Percentiles rank a stretch among this genome's conserved stretches.
Conservation (phyloP, 1,140 invertebrate species). For the Brachionus manjavacas region DNA sequence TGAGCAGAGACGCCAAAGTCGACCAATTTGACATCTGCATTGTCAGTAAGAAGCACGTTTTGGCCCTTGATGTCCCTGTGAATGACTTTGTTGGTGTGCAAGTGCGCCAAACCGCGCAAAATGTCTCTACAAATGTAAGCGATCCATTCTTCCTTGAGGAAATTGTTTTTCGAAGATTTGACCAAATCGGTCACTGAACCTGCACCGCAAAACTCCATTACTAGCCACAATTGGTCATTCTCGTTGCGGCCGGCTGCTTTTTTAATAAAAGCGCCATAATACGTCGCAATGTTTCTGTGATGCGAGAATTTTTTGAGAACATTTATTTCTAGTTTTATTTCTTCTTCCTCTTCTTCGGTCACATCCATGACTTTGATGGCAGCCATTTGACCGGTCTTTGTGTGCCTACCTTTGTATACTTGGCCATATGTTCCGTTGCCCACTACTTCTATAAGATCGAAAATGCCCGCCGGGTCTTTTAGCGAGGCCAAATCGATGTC, state of each 20-base stretch:
- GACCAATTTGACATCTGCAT: conserved; percentile 97
- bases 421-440: conserved; percentile 99
- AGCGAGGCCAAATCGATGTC: conserved; percentile 45
- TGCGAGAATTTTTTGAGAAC: conserved; percentile 97
- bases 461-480: conserved; percentile 97
- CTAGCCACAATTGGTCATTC: conserved; percentile 90
- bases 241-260: conserved; percentile 89
- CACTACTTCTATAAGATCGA: conserved; percentile 98
- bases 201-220: conserved; percentile 99
- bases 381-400: conserved; percentile 95
- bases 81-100: conserved; percentile 98
- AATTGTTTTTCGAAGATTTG: conserved; percentile 76
- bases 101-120: conserved; percentile 81
- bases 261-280: conserved; percentile 99
- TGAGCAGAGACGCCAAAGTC: conserved; percentile 99
- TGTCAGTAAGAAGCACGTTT: conserved; percentile 97
- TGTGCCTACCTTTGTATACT: conserved; percentile 99
- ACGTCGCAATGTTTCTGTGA: conserved; percentile 98
- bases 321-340: conserved; percentile 99
- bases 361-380: conserved; percentile 99
- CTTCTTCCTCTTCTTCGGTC: conserved; percentile 98
- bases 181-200: conserved; percentile 98
- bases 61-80: conserved; percentile 99
- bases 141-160: conserved; percentile 99
- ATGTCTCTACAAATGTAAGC: conserved; percentile 98